A percentile compares a stretch with the other conserved stretches of the same genome.
phyloP scores from a whole-genome alignment of 2,797 vertebrate genomes.

The Macroramphosus scolopax region DNA sequence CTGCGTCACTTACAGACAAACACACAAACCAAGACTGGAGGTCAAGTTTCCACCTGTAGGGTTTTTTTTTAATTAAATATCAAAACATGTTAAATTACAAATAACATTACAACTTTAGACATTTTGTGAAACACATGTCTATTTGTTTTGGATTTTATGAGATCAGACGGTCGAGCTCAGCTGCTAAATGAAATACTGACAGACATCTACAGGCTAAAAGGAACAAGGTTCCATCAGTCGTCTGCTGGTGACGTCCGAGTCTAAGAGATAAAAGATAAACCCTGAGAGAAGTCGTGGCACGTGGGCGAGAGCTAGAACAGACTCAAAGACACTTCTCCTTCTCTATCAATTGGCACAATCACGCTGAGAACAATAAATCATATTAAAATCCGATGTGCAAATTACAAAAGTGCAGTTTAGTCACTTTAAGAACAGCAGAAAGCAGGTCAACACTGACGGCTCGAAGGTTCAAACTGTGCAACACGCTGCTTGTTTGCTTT shows the following conservation, averaged over 20 bases:
- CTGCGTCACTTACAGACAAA: no score
- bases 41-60: constrained; percentile 11
- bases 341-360: not conserved
- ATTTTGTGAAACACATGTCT: not conserved
- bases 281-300: constrained; percentile 23
- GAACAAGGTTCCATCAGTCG: no score
- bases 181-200: constrained; percentile 19
- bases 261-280: no score
- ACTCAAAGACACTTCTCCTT: not conserved
- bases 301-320: not conserved
- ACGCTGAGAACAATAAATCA: constrained; percentile 5
- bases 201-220: constrained; percentile 3
- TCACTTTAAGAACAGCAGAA: no score
- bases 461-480: not conserved
- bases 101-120: constrained; percentile 4
- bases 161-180: constrained; percentile 1
- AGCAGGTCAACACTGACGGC: constrained; percentile 1
- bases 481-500: not conserved
- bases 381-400: constrained; percentile 46
- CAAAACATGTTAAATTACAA: constrained; percentile 52
- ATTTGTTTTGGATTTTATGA: not conserved
- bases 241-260: no score
- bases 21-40: no score
- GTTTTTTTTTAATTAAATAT: constrained; percentile 67
- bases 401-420: constrained; percentile 25